Conservation (phyloP, 2,888 invertebrate genomes). For the Anticlea derivata region DNA sequence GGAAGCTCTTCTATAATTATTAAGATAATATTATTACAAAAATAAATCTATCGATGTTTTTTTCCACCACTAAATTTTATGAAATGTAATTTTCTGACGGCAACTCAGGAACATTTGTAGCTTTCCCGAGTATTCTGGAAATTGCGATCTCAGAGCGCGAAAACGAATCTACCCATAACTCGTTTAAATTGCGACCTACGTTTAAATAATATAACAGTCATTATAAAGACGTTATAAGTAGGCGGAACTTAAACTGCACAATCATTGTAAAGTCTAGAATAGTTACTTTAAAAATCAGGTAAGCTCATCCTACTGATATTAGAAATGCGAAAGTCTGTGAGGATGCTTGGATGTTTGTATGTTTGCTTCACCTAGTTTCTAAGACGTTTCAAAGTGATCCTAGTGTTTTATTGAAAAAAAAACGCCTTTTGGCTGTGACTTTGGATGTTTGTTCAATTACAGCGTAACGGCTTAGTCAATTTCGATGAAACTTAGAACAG, state of each 20-base stretch:
- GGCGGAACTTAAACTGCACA: conserved; percentile 27
- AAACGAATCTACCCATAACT: conserved; percentile 73
- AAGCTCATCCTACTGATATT: no score
- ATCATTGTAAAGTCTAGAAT: conserved; percentile 4
- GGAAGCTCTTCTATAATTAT: no score
- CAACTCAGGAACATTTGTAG: conserved; percentile 81
- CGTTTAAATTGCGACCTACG: conserved; percentile 73
- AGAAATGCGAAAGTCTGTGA: no score
- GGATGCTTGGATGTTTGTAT: no score
- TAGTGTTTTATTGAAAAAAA: no score
- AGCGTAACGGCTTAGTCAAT: no score
- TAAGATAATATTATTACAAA: neutral
- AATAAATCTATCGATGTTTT: conserved; percentile 16
- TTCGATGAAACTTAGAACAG: no score
- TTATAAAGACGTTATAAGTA: conserved; percentile 25
- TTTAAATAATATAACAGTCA: conserved; percentile 66
- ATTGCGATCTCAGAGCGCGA: conserved; percentile 77
- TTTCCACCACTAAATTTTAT: conserved; percentile 70
- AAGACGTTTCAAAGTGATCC: no score
- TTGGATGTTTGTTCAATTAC: no score
- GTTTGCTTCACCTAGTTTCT: no score
- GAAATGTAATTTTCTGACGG: conserved; percentile 82
- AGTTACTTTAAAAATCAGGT: conserved; percentile 2
- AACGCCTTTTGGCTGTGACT: no score
- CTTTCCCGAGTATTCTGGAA: conserved; percentile 79